A percentile compares a stretch with the other conserved stretches of the same genome.
Evolutionary conservation across 2,888 invertebrate species (phyloP).

Genomic region (Oligia latruncula): DNA sequence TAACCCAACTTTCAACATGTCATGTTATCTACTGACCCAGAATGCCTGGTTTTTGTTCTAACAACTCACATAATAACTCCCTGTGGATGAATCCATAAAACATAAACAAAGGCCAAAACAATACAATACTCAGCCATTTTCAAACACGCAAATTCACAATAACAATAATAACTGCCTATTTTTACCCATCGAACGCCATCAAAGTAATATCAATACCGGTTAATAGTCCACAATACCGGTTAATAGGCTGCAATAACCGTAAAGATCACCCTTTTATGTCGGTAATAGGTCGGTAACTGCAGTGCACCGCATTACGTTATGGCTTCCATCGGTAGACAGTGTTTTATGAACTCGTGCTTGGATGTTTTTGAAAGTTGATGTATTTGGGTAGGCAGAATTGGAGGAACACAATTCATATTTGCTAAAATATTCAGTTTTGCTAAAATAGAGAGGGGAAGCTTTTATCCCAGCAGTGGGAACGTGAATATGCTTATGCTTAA

Average conservation of each 20-base stretch:
- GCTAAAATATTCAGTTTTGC: not conserved
- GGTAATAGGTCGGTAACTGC: constrained; percentile 64
- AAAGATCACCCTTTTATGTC: constrained; percentile 71
- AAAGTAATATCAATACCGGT: constrained; percentile 65
- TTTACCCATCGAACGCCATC: constrained; percentile 63
- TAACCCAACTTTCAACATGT: not conserved
- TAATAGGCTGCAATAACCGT: constrained; percentile 70
- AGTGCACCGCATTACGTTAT: constrained; percentile 41
- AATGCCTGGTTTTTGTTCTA: not conserved
- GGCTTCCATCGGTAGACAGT: constrained; percentile 26
- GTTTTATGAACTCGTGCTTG: constrained; percentile 39
- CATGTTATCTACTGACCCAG: not conserved
- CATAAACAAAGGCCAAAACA: constrained; percentile 23
- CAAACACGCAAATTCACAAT: constrained; percentile 56
- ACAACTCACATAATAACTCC: constrained; percentile 5
- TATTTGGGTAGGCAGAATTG: constrained; percentile 10
- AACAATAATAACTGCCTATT: constrained; percentile 56
- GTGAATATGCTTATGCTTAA: not conserved
- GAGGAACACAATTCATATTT: not conserved
- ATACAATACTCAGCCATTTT: constrained; percentile 17
- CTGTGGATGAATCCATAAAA: not conserved
- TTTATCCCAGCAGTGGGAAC: not conserved
- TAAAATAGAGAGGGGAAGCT: not conserved
- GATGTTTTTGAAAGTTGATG: constrained; percentile 41
- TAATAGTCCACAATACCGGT: constrained; percentile 68